Conservation (phyloP, 2,797 vertebrate species). For the Helicolenus hilgendorfi region DNA sequence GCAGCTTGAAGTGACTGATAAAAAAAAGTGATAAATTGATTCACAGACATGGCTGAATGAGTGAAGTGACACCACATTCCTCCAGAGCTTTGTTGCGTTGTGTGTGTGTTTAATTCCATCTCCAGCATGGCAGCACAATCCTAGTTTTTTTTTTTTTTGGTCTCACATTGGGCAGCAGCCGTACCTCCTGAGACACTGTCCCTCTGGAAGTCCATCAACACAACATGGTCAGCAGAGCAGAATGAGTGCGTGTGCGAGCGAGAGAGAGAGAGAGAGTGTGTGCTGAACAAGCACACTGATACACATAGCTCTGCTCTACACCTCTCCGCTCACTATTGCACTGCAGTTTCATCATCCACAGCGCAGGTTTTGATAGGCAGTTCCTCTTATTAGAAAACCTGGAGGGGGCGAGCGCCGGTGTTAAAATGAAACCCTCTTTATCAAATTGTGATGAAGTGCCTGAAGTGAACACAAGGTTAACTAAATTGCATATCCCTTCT, state of each 20-base stretch:
- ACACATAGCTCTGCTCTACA: slow-evolving; percentile 47
- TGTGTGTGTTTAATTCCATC: slow-evolving; percentile 66
- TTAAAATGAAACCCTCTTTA: slow-evolving; percentile 82
- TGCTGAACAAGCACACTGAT: slow-evolving; percentile 78
- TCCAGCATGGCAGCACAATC: slow-evolving; percentile 47
- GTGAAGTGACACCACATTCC: slow-evolving; percentile 66
- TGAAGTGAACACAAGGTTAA: slow-evolving; percentile 84
- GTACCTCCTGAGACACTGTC: slow-evolving; percentile 59
- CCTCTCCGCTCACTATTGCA: slow-evolving; percentile 80
- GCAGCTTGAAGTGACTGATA: slow-evolving; percentile 63
- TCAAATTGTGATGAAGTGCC: slow-evolving; percentile 82
- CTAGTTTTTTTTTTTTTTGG: slow-evolving; percentile 20
- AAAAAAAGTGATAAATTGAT: slow-evolving; percentile 76
- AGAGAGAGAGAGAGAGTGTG: background rate
- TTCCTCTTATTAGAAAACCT: slow-evolving; percentile 87
- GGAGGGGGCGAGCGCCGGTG: slow-evolving; percentile 64
- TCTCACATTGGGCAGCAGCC: slow-evolving; percentile 45
- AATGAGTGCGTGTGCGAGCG: background rate
- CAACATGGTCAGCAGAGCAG: slow-evolving; percentile 78
- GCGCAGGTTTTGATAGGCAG: slow-evolving; percentile 86
- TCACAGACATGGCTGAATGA: slow-evolving; percentile 74
- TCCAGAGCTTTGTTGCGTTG: slow-evolving; percentile 55
- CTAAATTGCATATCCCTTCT: slow-evolving; percentile 80
- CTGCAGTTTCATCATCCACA: slow-evolving; percentile 87
- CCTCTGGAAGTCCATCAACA: slow-evolving; percentile 73